Base-by-base conservation (phyloP, 2,113 vertebrate species). In the Camelus dromedarius region DNA sequence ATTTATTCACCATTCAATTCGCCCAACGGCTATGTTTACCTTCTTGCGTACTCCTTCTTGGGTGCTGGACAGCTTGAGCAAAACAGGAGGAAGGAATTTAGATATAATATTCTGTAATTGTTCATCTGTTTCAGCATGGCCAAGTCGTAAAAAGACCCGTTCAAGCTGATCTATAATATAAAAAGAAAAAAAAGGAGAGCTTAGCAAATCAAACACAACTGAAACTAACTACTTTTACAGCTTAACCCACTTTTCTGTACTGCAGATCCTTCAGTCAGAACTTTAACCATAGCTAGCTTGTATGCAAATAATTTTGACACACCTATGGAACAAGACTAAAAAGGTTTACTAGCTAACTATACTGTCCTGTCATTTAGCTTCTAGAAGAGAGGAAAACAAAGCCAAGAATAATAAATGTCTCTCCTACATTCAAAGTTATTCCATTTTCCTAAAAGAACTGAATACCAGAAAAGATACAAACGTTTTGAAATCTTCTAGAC, bases 11-110 rank as follows among this genome's bases (percentile, higher is more conserved):
- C 35, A 94, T 50, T 94, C 35, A 89, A 94, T 67, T 87, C 4
- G 20, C 82, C 48, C 52, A 50, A 79, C 0, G 0, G 13, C 72
- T 38, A 84, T 10, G 6, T 97, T 98, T 98, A 99, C 99, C 99
- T 99, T 99, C 98, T 99, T 99, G 75, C 99, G 99, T 93, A 99
- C 99, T 67, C 99, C 99, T 95, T 99, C 99, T 97, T 99, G 99
- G 50, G 99, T 99, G 80, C 99, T 99, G 96, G 99, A 99, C 73
- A 99, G 98, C 97, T 99, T 99, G 93, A 99, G 99, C 60, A 99
- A 99, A 97, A 99, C 99, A 52, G 99, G 99, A 69, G 99, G 99
- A 8, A 99, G 98, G 91, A 99, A 99, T 98, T 99, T 99, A 86
- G 99, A 99, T 98, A 99, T 99, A 97, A 99, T 99, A 90, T 99